These are phyloP conservation scores for Epinephelus cyanopodus DNA, from an alignment of 2,113 vertebrate species.

Conservation along the genomic window DNA sequence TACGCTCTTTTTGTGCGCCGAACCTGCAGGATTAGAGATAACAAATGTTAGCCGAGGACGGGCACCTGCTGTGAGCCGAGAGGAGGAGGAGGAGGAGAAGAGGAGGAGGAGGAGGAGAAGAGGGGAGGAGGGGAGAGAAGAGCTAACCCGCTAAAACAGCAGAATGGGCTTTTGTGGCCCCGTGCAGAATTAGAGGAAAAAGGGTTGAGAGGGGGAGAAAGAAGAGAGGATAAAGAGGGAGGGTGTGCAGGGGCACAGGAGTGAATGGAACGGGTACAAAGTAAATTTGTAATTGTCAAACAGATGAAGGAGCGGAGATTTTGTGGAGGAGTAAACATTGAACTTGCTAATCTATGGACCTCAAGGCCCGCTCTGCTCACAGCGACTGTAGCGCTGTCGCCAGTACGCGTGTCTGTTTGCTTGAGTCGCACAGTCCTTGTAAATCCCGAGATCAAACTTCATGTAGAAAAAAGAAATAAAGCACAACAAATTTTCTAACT, in stretches of 20 bases:
- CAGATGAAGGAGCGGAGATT: slow-evolving; percentile 73
- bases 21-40: slow-evolving; percentile 88
- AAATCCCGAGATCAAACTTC: slow-evolving; percentile 55
- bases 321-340: slow-evolving; percentile 64
- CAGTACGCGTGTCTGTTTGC: slow-evolving; percentile 31
- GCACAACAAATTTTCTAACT: slow-evolving; percentile 29
- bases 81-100: slow-evolving; percentile 55
- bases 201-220: slow-evolving; percentile 38
- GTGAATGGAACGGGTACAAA: slow-evolving; percentile 66
- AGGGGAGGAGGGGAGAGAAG: slow-evolving; percentile 53
- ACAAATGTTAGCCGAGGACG: slow-evolving; percentile 82
- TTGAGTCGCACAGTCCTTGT: slow-evolving; percentile 14
- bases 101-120: slow-evolving; percentile 18
- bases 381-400: slow-evolving; percentile 30
- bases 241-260: slow-evolving; percentile 42
- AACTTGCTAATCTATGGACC: slow-evolving; percentile 69
- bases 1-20: slow-evolving; percentile 82
- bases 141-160: slow-evolving; percentile 75
- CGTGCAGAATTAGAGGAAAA: slow-evolving; percentile 66
- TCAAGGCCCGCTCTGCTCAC: slow-evolving; percentile 43
- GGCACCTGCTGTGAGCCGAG: slow-evolving; percentile 81
- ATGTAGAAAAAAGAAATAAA: slow-evolving; percentile 1
- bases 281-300: slow-evolving; percentile 79
- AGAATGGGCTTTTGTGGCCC: slow-evolving; percentile 79
- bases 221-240: slow-evolving; percentile 43